phyloP scores from a whole-genome alignment of 1,140 invertebrate genomes.

The Glossosoma conforme region DNA sequence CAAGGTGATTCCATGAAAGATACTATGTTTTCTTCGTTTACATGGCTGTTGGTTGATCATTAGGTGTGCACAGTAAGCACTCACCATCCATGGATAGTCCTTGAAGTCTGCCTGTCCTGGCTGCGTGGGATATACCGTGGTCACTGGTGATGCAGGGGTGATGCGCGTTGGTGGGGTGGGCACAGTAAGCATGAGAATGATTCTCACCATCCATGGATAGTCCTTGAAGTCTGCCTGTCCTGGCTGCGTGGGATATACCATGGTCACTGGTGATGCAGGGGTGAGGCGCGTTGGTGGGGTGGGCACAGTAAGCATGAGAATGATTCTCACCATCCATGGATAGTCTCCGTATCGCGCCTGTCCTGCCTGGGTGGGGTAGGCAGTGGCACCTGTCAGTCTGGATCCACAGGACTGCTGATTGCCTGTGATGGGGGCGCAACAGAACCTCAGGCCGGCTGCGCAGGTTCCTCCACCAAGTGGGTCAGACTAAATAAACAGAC shows the following conservation, averaged over 20 bases:
- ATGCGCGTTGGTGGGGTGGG: too few species aligned
- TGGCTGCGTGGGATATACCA: constrained; percentile 35
- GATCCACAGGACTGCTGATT: constrained; percentile 34
- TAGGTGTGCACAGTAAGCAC: too few species aligned
- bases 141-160: too few species aligned
- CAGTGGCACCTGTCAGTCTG: constrained; percentile 37
- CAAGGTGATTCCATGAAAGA: too few species aligned
- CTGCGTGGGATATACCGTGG: constrained; percentile 35
- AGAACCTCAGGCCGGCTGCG: constrained; percentile 43
- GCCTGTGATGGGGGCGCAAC: constrained; percentile 36
- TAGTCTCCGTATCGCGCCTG: constrained; percentile 54
- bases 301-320: not conserved
- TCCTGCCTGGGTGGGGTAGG: constrained; percentile 39
- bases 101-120: constrained; percentile 50
- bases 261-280: constrained; percentile 37
- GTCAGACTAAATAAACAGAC: not conserved
- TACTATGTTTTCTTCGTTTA: too few species aligned
- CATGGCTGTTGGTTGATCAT: too few species aligned
- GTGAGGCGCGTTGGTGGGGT: too few species aligned
- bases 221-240: constrained; percentile 53
- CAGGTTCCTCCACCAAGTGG: constrained; percentile 33
- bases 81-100: constrained; percentile 52
- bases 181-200: not conserved
- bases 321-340: constrained; percentile 53
- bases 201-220: constrained; percentile 53